A percentile compares a stretch with the other conserved stretches of the same genome.
These are phyloP conservation scores for Denticeps clupeoides DNA, from an alignment of 2,797 vertebrate species.

Conservation along the genomic window DNA sequence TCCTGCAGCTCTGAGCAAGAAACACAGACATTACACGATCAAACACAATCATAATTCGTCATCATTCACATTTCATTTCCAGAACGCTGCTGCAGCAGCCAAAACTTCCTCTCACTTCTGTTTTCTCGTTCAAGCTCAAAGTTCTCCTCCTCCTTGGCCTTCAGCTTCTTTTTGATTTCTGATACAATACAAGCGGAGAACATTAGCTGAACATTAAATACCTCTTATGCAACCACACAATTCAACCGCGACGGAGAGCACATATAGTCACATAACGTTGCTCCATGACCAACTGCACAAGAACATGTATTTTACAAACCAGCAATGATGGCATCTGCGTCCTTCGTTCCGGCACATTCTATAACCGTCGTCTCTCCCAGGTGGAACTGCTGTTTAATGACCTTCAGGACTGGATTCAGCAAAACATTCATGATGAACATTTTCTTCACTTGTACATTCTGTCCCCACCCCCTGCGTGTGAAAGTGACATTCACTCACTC, in stretches of 20 bases:
- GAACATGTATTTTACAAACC: neutral
- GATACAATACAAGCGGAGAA: neutral
- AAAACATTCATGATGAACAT: neutral
- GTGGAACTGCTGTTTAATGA: slow-evolving; percentile 4
- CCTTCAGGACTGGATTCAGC: slow-evolving; percentile 29
- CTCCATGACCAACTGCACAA: too few species aligned
- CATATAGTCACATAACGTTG: neutral
- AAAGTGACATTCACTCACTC: neutral
- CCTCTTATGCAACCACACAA: too few species aligned
- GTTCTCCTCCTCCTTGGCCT: neutral
- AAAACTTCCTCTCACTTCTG: neutral
- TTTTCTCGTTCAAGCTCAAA: neutral
- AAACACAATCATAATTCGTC: too few species aligned
- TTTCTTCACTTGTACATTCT: neutral
- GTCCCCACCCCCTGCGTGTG: neutral
- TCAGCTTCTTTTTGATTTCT: neutral
- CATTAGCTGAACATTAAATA: too few species aligned
- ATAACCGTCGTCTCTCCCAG: neutral
- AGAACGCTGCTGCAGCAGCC: too few species aligned
- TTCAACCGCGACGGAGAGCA: too few species aligned
- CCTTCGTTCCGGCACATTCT: neutral
- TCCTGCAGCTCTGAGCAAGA: slow-evolving; percentile 20
- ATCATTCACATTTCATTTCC: too few species aligned
- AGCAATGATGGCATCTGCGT: neutral
- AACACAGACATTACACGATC: neutral